These are phyloP conservation scores for Miichthys miiuy DNA, from an alignment of 2,797 vertebrate species.

Conservation along the genomic window DNA sequence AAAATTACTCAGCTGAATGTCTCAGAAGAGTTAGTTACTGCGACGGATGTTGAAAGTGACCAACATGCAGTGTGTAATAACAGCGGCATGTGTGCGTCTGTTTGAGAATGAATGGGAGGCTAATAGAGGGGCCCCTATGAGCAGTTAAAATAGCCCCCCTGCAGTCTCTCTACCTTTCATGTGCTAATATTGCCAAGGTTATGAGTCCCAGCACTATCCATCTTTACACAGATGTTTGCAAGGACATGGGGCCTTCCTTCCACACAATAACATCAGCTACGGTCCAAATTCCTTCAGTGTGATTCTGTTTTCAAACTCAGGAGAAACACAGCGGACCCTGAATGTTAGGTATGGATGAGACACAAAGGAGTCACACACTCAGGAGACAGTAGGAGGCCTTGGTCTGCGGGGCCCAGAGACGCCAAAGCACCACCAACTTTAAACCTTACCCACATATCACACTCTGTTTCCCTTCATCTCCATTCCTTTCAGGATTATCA, in stretches of 20 bases:
- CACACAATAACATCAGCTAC: conserved; percentile 60
- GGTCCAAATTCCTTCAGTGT: conserved; percentile 64
- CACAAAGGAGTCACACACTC: conserved; percentile 71
- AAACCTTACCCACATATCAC: conserved; percentile 63
- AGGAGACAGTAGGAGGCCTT: conserved; percentile 60
- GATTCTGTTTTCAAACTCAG: conserved; percentile 68
- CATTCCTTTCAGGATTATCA: conserved; percentile 77
- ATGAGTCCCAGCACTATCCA: conserved; percentile 76
- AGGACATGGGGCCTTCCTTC: conserved; percentile 50
- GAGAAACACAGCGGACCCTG: conserved; percentile 54
- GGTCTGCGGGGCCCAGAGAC: conserved; percentile 64
- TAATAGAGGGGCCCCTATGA: conserved; percentile 76
- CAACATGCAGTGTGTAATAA: conserved; percentile 67
- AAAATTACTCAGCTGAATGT: conserved; percentile 75
- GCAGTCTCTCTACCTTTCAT: conserved; percentile 80
- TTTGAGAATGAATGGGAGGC: conserved; percentile 71
- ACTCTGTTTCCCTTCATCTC: conserved; percentile 52
- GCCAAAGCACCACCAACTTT: conserved; percentile 48
- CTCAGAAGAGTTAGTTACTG: conserved; percentile 57
- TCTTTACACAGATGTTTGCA: conserved; percentile 69
- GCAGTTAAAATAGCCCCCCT: conserved; percentile 77
- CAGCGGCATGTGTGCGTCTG: conserved; percentile 74
- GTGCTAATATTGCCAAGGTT: conserved; percentile 83
- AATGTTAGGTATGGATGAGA: conserved; percentile 65
- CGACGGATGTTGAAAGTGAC: conserved; percentile 71